Base-by-base conservation (phyloP, 2,888 invertebrate species). In the Cryptocheilus praepositus region DNA sequence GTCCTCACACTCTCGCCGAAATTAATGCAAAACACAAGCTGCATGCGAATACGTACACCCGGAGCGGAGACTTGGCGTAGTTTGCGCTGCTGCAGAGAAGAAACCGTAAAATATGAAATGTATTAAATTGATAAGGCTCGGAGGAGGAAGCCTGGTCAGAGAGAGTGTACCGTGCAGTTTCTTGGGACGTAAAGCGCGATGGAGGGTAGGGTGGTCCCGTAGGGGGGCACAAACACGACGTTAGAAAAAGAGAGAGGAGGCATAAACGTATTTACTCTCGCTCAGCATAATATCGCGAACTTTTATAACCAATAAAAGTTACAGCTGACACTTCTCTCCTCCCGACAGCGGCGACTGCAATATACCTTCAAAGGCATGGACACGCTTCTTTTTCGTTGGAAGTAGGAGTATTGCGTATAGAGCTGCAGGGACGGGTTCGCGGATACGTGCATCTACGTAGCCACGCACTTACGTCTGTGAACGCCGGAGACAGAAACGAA, bases 271-370 rank as follows among this genome's bases (percentile, higher is more conserved):
- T 85, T 84, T 86, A 84, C 83, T 82, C 82, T 66, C 79, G 77
- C 81, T 80, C 82, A 72, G 83, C 81, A 83, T 84, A 86, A 85
- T 85, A 85, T 83, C 76, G 74, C 76, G 74, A 74, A 79, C 83
- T 82, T 86, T 85, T 86, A 86, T 83, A 85, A 85, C 85, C 86
- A 80, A 86, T 86, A 86, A 86, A 86, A 86, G 83, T 85, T 85
- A 85, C 83, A 85, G 84, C 84, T 83, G 84, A 83, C 83, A 82
- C 85, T 83, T 83, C 78, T 82, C 75, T 74, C 77, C 74, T 74
- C 73, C 72, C 69, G 54, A 64, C 61, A 7, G 44, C 49, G 46
- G 71, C 73, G 67, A 70, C 76, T 68, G 71, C 65, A 80, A 81
- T 82, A 81, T 71, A 76, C 74, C 72, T 22, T 43, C 65, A 64